A percentile compares a stretch with the other conserved stretches of the same genome.
Conservation (phyloP, 2,888 invertebrate species). For the Drosophila nigricruria region DNA sequence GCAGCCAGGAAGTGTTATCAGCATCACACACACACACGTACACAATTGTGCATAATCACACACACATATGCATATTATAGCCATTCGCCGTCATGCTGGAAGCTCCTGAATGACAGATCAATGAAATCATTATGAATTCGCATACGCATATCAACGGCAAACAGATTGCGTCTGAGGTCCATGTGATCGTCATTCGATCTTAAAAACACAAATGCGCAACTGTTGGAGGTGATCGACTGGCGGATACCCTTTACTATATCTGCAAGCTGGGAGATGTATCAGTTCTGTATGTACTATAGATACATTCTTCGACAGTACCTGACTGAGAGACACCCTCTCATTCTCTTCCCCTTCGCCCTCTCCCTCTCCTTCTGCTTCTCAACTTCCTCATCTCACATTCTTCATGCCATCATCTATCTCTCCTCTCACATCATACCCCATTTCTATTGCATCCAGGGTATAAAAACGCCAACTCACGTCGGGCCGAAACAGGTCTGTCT, state of each 20-base stretch:
- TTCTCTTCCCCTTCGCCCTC: neutral
- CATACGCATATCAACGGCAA: conserved; percentile 31
- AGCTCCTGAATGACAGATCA: conserved; percentile 81
- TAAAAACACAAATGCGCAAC: conserved; percentile 9
- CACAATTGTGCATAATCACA: neutral
- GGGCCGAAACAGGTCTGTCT: conserved; percentile 21
- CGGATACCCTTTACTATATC: neutral
- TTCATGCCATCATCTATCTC: no score
- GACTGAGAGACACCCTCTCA: neutral
- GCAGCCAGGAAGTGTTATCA: conserved; percentile 65
- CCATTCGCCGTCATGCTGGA: conserved; percentile 58
- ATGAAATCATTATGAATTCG: conserved; percentile 79
- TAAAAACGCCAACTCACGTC: conserved; percentile 52
- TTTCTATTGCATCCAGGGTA: neutral
- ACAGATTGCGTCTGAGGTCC: conserved; percentile 15
- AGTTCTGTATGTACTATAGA: neutral
- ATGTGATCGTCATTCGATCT: conserved; percentile 55
- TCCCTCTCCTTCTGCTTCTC: neutral
- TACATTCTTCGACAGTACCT: neutral
- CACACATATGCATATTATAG: conserved; percentile 7
- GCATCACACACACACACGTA: conserved; percentile 6
- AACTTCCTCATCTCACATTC: neutral
- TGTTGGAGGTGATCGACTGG: neutral
- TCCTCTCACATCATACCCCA: neutral
- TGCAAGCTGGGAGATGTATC: no score